A percentile compares a stretch with the other conserved stretches of the same genome.
Conservation (phyloP, 2,888 invertebrate genomes). For the Caenorhabditis zanzibari region DNA sequence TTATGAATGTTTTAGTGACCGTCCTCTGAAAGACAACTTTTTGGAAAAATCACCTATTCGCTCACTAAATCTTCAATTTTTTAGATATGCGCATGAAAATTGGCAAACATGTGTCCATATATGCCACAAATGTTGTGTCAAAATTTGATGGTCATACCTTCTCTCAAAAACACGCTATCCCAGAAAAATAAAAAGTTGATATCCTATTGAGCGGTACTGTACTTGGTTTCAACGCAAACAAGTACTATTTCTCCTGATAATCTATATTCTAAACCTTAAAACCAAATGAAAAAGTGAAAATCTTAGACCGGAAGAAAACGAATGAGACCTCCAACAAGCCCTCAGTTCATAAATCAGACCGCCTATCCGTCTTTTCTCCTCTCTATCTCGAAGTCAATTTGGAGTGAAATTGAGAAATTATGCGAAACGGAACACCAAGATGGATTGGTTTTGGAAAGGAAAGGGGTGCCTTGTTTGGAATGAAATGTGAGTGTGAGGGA, state of each 20-base stretch:
- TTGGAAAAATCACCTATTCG: no score
- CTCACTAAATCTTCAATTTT: no score
- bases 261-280: neutral
- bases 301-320: slow-evolving; percentile 8
- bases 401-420: slow-evolving; percentile 63
- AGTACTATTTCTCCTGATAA: neutral
- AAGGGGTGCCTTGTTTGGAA: slow-evolving; percentile 6
- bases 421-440: slow-evolving; percentile 64
- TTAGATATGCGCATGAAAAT: no score
- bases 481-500: slow-evolving; percentile 13
- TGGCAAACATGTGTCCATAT: no score
- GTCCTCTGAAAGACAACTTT: no score
- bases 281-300: neutral
- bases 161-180: no score
- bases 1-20: no score
- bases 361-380: neutral
- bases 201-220: neutral
- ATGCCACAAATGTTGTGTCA: no score
- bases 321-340: neutral
- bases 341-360: slow-evolving; percentile 54
- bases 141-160: no score
- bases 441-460: slow-evolving; percentile 50
- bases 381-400: slow-evolving; percentile 40
- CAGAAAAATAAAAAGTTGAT: no score
- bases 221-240: neutral